Conservation (phyloP, 35 echinoderm and acorn worm genomes). For the Hemicentrotus pulcherrimus region DNA sequence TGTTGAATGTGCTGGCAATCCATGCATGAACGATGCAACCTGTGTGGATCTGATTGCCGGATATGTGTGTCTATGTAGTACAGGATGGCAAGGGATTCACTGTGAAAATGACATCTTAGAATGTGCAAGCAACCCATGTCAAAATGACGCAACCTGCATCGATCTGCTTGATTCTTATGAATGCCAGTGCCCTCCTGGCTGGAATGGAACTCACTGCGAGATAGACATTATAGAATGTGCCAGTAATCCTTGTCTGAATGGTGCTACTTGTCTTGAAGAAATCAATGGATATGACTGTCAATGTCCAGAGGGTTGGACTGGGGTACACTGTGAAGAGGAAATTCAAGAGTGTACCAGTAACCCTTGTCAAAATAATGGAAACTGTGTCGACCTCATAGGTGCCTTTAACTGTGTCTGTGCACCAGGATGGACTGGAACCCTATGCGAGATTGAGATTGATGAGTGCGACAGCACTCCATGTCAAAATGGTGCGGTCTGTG, state of each 20-base stretch:
- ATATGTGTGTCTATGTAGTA: slow-evolving; percentile 64
- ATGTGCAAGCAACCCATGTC: slow-evolving; percentile 68
- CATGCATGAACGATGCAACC: slow-evolving; percentile 65
- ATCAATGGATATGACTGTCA: slow-evolving; percentile 67
- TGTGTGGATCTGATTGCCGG: slow-evolving; percentile 75
- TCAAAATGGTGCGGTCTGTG: slow-evolving; percentile 49
- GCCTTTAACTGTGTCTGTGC: slow-evolving; percentile 51
- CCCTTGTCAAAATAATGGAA: slow-evolving; percentile 43
- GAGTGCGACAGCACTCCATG: slow-evolving; percentile 56
- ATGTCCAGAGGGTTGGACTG: slow-evolving; percentile 75
- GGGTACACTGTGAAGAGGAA: slow-evolving; percentile 53
- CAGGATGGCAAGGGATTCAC: slow-evolving; percentile 64
- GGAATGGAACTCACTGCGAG: slow-evolving; percentile 24
- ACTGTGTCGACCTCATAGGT: slow-evolving; percentile 46
- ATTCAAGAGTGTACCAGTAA: slow-evolving; percentile 30
- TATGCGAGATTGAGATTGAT: slow-evolving; percentile 51
- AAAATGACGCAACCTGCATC: slow-evolving; percentile 60
- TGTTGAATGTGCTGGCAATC: neutral
- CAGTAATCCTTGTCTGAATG: slow-evolving; percentile 67
- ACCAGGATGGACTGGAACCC: slow-evolving; percentile 50
- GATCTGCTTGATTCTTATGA: slow-evolving; percentile 27
- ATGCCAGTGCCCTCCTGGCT: slow-evolving; percentile 39
- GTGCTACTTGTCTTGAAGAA: slow-evolving; percentile 74
- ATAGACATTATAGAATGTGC: slow-evolving; percentile 61
- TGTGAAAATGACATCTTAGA: slow-evolving; percentile 77